phyloP scores from a whole-genome alignment of 1,140 invertebrate species.

The Hyposmocoma kahamanoa region DNA sequence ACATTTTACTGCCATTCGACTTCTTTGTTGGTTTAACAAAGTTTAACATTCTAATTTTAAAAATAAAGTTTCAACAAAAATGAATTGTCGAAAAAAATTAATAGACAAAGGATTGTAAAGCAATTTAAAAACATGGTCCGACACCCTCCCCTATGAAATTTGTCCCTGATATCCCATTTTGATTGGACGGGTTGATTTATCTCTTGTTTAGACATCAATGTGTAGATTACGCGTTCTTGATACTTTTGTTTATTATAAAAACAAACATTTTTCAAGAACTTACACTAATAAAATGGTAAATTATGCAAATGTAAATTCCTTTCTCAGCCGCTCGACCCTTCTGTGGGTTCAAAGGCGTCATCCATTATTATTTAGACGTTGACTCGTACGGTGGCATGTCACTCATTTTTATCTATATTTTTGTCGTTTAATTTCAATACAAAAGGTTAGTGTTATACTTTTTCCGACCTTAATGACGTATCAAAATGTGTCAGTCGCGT shows the following conservation, averaged over 20 bases:
- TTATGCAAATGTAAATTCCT: slow-evolving; percentile 17
- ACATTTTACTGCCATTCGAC: slow-evolving; percentile 37
- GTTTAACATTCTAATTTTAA: slow-evolving; percentile 9
- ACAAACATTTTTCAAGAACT: slow-evolving; percentile 14
- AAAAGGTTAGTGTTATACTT: too few species aligned
- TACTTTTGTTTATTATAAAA: slow-evolving; percentile 30
- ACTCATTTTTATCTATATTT: slow-evolving; percentile 4
- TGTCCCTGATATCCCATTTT: slow-evolving; percentile 67
- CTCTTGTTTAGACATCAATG: slow-evolving; percentile 49
- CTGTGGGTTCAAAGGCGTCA: background rate
- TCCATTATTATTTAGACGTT: slow-evolving; percentile 3
- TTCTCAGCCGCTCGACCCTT: background rate
- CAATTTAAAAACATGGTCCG: slow-evolving; percentile 64
- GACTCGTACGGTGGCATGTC: slow-evolving; percentile 7
- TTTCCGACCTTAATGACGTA: slow-evolving; percentile 14
- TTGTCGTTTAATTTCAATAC: too few species aligned
- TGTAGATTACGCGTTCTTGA: slow-evolving; percentile 31
- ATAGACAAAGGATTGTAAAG: slow-evolving; percentile 63
- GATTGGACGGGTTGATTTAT: slow-evolving; percentile 70
- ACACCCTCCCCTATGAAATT: slow-evolving; percentile 60
- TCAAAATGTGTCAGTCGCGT: slow-evolving; percentile 31
- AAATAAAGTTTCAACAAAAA: slow-evolving; percentile 6
- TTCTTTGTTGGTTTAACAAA: slow-evolving; percentile 32
- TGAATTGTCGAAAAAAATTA: slow-evolving; percentile 37
- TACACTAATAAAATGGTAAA: slow-evolving; percentile 12